Conservation (phyloP, 2,888 invertebrate species). For the Scrobipalpa atriplicella region DNA sequence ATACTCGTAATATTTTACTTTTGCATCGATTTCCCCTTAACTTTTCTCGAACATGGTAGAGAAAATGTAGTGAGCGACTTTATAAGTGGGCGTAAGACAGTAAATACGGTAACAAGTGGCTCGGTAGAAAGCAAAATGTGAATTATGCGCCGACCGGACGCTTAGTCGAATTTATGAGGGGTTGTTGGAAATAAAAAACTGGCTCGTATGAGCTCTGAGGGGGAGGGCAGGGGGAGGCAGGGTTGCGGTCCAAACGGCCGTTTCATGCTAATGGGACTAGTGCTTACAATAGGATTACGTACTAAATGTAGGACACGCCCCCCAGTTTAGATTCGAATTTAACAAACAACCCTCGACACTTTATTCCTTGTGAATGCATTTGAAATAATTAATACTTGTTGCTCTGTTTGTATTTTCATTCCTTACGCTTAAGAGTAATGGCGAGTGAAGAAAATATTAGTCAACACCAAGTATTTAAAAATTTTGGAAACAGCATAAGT, state of each 20-base stretch:
- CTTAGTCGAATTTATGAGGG: conserved; percentile 58
- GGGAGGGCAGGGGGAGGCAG: conserved; percentile 30
- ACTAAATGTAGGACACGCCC: conserved; percentile 48
- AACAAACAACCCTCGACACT: conserved; percentile 20
- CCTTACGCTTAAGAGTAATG: no score
- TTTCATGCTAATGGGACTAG: conserved; percentile 67
- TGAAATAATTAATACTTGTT: not conserved
- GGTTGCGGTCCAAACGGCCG: conserved; percentile 53
- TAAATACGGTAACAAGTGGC: conserved; percentile 41
- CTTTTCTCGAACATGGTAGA: not conserved
- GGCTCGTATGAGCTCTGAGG: conserved; percentile 36
- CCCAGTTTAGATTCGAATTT: conserved; percentile 20
- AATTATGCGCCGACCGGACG: conserved; percentile 53
- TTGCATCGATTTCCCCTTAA: not conserved
- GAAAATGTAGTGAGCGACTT: conserved; percentile 23
- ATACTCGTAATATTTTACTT: no score
- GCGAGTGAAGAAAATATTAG: no score
- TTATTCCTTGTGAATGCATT: not conserved
- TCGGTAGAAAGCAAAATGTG: conserved; percentile 39
- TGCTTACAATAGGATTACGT: conserved; percentile 65
- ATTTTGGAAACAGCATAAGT: no score
- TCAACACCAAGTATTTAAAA: no score
- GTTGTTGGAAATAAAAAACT: conserved; percentile 55
- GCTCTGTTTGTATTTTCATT: not conserved
- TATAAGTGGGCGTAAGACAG: conserved; percentile 36